Evolutionary conservation across 2,888 invertebrate species (phyloP), one percentile per base, ranked within the genome.

Genomic region (Bedellia somnulentella): DNA sequence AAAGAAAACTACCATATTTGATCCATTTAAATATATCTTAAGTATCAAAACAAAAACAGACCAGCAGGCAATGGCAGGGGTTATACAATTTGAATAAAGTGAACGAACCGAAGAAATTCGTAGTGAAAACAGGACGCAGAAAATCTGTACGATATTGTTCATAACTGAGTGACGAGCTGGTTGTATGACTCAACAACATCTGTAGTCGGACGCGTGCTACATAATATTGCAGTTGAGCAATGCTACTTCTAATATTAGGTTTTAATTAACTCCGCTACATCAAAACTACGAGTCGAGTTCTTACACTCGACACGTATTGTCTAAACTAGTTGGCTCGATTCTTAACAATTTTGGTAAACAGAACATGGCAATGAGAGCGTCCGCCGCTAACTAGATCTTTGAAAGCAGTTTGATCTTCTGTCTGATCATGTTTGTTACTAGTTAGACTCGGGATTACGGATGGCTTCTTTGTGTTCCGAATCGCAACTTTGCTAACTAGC

Each of bases 301-400:
- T 27, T 27, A 27, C 18, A 27, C 14, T 14, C 15, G 10, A 21
- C 21, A 21, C 21, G 21, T 21, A 21, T 3, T 21, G 3, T 8
- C 3, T 21, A 26, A 33, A 36, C 37, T 40, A 42, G 44, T 39
- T 40, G 46, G 37, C 35, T 40, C 13, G 10, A 29, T 42, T 46
- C 42, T 43, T 45, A 43, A 45, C 46, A 45, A 43, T 47, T 43
- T 38, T 40, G 38, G 40, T 40, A 45, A 49, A 53, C 46, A 46
- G 25, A 54, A 63, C 57, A 57, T 49, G 48, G 47, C 47, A 56
- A 52, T 55, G 56, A 54, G 52, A 47, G n/a, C 6, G 6, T n/a
- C 56, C 52, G 46, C 54, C 54, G 49, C 60, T 68, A 70, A 70
- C 68, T 62, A 70, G 63, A 73, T 71, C 70, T 66, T 70, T 68